phyloP scores from a whole-genome alignment of 2,888 invertebrate species.

The Phytoseiulus persimilis region DNA sequence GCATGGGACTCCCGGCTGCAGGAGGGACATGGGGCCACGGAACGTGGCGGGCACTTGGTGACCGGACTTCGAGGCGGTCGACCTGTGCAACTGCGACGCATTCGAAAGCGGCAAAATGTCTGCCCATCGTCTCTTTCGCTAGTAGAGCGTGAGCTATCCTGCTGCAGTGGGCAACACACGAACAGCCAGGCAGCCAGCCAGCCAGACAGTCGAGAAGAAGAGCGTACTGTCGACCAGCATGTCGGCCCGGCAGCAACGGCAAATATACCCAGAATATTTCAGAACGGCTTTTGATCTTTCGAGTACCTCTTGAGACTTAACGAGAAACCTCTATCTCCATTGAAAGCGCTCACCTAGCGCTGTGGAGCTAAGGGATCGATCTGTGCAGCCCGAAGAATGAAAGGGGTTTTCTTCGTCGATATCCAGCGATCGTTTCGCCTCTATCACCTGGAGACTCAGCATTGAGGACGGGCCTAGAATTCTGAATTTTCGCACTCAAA shows the following conservation, averaged over 20 bases:
- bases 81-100: background rate
- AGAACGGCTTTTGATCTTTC: conserved; percentile 5
- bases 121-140: background rate
- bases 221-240: background rate
- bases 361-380: background rate
- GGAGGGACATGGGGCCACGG: no score
- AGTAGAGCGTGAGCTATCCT: background rate
- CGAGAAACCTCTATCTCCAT: background rate
- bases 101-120: background rate
- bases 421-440: background rate
- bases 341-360: background rate
- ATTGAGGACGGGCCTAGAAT: background rate
- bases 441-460: background rate
- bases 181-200: background rate
- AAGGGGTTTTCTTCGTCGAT: background rate
- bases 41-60: no score
- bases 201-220: background rate
- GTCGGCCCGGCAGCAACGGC: background rate
- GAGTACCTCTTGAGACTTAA: conserved; percentile 5
- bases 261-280: conserved; percentile 5
- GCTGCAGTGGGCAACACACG: background rate
- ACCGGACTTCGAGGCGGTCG: no score
- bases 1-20: no score
- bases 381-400: background rate
- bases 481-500: background rate